A percentile compares a stretch with the other conserved stretches of the same genome.
These are phyloP conservation scores for Neoitamus cyanurus DNA, from an alignment of 2,888 invertebrate genomes.

Conservation along the genomic window DNA sequence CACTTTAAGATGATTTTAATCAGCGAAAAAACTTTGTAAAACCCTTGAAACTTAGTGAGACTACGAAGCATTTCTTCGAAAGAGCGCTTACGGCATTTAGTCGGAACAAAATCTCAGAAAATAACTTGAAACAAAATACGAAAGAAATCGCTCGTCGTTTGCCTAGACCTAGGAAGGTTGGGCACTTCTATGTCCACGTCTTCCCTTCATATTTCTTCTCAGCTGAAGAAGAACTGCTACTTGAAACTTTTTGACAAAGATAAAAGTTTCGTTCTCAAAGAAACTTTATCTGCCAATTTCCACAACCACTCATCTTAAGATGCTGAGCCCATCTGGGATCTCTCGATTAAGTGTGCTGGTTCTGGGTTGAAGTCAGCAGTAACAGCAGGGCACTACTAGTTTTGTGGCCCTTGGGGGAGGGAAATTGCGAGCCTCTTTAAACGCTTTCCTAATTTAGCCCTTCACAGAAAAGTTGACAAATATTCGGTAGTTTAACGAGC, in stretches of 20 bases:
- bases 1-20: background rate
- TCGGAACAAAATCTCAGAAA: background rate
- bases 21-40: background rate
- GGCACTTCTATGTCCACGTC: background rate
- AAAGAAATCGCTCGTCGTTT: background rate
- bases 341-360: background rate
- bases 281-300: constrained; percentile 24
- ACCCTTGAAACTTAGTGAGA: background rate
- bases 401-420: background rate
- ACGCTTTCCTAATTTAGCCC: background rate
- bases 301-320: background rate
- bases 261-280: constrained; percentile 1
- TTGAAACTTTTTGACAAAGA: constrained; percentile 17
- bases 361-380: background rate
- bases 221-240: background rate
- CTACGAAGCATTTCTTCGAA: background rate
- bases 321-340: background rate
- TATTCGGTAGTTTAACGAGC: background rate
- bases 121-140: background rate
- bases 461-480: background rate
- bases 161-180: background rate
- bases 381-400: background rate
- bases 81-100: background rate
- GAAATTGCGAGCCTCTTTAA: background rate
- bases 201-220: background rate